These are phyloP conservation scores for Morone chrysops DNA, from an alignment of 2,113 vertebrate species.

Conservation along the genomic window DNA sequence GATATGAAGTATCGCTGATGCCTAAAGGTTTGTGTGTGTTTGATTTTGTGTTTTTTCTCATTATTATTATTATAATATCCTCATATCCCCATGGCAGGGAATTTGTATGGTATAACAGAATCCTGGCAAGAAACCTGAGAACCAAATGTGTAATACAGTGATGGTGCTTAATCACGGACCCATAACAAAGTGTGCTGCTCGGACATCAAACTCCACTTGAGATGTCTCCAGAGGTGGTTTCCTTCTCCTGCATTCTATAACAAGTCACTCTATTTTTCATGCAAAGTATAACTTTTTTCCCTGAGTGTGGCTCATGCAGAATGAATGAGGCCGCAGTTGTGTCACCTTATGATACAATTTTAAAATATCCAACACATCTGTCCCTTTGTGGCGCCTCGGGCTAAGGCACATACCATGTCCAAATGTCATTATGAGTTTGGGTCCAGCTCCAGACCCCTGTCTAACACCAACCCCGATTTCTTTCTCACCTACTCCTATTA, in stretches of 20 bases:
- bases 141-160: not conserved
- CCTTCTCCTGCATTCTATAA: not conserved
- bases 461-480: conserved; percentile 13
- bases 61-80: not conserved
- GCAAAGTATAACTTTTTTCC: conserved; percentile 37
- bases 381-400: conserved; percentile 19
- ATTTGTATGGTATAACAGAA: not conserved
- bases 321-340: conserved; percentile 52
- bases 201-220: not conserved
- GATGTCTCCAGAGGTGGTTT: conserved; percentile 14
- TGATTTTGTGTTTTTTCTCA: not conserved
- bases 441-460: conserved; percentile 9
- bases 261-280: conserved; percentile 47
- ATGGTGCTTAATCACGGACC: not conserved
- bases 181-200: not conserved
- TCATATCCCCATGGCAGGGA: not conserved
- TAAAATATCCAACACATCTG: conserved; percentile 43
- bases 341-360: conserved; percentile 58
- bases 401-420: conserved; percentile 45
- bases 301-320: conserved; percentile 39
- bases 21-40: not conserved
- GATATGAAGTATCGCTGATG: not conserved
- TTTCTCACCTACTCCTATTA: conserved; percentile 20
- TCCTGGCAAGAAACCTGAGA: not conserved
- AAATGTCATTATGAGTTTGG: conserved; percentile 38